Conservation (phyloP, 2,888 invertebrate species). For the Thera obeliscata region DNA sequence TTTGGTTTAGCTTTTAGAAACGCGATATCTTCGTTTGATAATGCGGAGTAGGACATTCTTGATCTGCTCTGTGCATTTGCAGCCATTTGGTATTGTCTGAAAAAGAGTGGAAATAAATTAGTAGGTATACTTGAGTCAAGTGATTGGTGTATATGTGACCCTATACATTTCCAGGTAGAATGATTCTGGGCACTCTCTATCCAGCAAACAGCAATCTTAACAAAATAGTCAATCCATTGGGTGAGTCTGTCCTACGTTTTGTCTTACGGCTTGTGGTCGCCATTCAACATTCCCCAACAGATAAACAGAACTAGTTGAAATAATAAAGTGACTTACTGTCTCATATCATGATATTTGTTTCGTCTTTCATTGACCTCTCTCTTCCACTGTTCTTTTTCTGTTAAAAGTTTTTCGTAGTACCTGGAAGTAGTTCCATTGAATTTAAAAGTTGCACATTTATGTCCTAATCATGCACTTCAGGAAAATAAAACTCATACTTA, state of each 20-base stretch:
- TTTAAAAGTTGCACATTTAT: background rate
- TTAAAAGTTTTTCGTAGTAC: slow-evolving; percentile 65
- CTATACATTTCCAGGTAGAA: no score
- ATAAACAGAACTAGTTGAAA: background rate
- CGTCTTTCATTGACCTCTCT: slow-evolving; percentile 67
- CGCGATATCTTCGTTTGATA: slow-evolving; percentile 75
- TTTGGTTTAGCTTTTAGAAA: slow-evolving; percentile 72
- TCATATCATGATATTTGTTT: slow-evolving; percentile 71
- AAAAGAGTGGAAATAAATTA: background rate
- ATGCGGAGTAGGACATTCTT: slow-evolving; percentile 64
- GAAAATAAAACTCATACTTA: slow-evolving; percentile 47
- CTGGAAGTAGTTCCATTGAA: slow-evolving; percentile 43
- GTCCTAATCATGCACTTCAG: background rate
- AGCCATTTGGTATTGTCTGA: slow-evolving; percentile 70
- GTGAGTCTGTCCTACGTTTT: no score
- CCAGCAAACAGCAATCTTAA: no score
- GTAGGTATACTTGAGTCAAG: background rate
- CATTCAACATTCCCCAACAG: no score
- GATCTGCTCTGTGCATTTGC: slow-evolving; percentile 60
- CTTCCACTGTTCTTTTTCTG: slow-evolving; percentile 77
- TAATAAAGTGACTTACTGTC: slow-evolving; percentile 60
- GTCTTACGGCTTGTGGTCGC: no score
- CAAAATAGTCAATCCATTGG: no score
- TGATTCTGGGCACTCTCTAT: no score
- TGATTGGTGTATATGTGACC: no score